Evolutionary conservation across 2,888 invertebrate genomes (phyloP).

Genomic region (Orthosia gracilis): DNA sequence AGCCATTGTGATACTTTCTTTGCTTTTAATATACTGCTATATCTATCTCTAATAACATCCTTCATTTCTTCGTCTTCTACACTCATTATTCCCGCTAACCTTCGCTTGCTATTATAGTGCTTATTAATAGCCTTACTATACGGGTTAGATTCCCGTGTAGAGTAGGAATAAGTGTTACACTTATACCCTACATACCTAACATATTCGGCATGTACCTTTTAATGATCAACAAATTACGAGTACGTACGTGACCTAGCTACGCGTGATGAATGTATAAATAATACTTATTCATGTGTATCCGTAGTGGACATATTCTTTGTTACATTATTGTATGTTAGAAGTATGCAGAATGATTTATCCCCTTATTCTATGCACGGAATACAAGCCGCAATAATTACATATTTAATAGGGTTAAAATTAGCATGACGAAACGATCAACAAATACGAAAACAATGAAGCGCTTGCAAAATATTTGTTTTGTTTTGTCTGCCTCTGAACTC

Average conservation of each 20-base stretch:
- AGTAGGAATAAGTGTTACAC: too few species aligned
- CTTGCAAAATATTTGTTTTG: slow-evolving; percentile 8
- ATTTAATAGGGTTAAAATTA: slow-evolving; percentile 22
- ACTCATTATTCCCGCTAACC: too few species aligned
- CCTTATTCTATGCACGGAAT: slow-evolving; percentile 1
- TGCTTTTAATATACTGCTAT: too few species aligned
- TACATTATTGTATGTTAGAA: background rate
- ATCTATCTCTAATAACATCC: too few species aligned
- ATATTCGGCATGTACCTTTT: background rate
- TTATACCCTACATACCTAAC: background rate
- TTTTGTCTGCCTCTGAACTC: too few species aligned
- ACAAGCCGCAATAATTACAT: slow-evolving; percentile 23
- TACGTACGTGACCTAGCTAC: background rate
- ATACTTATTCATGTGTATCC: background rate
- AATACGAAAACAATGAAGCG: slow-evolving; percentile 1
- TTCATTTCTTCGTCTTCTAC: too few species aligned
- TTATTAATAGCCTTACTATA: too few species aligned
- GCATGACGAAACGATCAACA: background rate
- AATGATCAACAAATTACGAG: background rate
- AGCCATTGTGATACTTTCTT: too few species aligned
- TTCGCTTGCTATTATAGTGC: too few species aligned
- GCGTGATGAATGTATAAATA: background rate
- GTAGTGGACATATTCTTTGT: background rate
- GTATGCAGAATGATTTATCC: background rate
- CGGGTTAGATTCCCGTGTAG: too few species aligned